A percentile compares a stretch with the other conserved stretches of the same genome.
These are phyloP conservation scores for Orthosia gothica DNA, from an alignment of 2,888 invertebrate species.

Conservation along the genomic window DNA sequence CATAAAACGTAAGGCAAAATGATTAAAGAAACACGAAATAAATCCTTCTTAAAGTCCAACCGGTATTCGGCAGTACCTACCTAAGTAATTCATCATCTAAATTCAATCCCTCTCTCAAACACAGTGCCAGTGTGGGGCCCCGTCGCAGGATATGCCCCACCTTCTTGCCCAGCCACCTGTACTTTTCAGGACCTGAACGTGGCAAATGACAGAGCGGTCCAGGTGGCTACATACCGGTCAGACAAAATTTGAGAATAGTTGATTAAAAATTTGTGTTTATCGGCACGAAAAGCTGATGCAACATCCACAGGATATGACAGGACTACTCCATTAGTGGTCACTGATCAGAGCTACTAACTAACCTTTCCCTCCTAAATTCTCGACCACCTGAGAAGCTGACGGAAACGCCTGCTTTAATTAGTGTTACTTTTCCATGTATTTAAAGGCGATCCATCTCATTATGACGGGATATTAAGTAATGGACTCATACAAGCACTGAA, in stretches of 20 bases:
- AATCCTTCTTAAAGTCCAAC: not conserved
- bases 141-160: too few relatives aligned
- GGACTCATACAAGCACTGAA: not conserved
- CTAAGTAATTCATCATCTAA: not conserved
- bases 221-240: too few relatives aligned
- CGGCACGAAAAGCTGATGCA: constrained; percentile 34
- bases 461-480: constrained; percentile 56
- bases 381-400: constrained; percentile 13
- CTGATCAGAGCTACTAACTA: too few relatives aligned
- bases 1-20: too few relatives aligned
- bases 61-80: not conserved
- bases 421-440: constrained; percentile 16
- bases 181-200: too few relatives aligned
- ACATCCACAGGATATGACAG: constrained; percentile 21
- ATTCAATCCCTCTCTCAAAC: not conserved
- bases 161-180: too few relatives aligned
- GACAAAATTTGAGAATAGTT: too few relatives aligned
- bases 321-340: constrained; percentile 9
- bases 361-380: constrained; percentile 14
- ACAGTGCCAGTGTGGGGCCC: too few relatives aligned
- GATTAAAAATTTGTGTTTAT: too few relatives aligned
- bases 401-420: constrained; percentile 34
- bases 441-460: constrained; percentile 26
- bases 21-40: not conserved
- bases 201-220: too few relatives aligned